phyloP scores from a whole-genome alignment of 2,113 vertebrate genomes.

The Hirundichthys speculiger region DNA sequence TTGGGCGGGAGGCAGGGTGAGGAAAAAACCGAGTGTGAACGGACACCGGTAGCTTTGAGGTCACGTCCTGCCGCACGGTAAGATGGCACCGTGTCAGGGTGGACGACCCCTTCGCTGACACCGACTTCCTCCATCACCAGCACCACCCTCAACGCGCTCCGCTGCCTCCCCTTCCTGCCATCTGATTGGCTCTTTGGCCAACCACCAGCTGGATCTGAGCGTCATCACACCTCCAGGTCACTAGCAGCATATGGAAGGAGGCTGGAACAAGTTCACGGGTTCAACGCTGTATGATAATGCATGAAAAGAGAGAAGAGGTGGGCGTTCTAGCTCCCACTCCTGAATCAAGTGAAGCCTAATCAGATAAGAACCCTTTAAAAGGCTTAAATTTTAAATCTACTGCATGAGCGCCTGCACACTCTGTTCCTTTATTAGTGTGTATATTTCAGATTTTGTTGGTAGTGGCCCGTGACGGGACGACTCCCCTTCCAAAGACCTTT shows the following conservation, averaged over 20 bases:
- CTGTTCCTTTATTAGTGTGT: slow-evolving; percentile 16
- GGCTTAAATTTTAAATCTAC: slow-evolving; percentile 9
- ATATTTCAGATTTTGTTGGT: slow-evolving; percentile 49
- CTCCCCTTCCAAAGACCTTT: slow-evolving; percentile 75
- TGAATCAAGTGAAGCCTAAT: slow-evolving; percentile 9
- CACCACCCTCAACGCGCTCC: slow-evolving; percentile 1
- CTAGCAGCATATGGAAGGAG: slow-evolving; percentile 56
- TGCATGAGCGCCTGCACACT: not conserved
- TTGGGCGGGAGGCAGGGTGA: slow-evolving; percentile 17
- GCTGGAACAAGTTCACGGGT: slow-evolving; percentile 33
- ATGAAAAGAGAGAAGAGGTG: not conserved
- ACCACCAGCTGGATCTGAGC: slow-evolving; percentile 31
- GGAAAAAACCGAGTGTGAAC: slow-evolving; percentile 47
- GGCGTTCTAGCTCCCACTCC: slow-evolving; percentile 13
- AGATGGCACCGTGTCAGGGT: slow-evolving; percentile 50
- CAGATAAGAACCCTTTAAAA: slow-evolving; percentile 18
- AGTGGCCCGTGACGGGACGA: slow-evolving; percentile 45
- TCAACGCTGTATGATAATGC: slow-evolving; percentile 22
- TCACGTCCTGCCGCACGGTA: slow-evolving; percentile 41
- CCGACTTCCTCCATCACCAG: slow-evolving; percentile 48
- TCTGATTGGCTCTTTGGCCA: slow-evolving; percentile 49
- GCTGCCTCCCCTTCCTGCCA: slow-evolving; percentile 3
- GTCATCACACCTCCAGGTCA: slow-evolving; percentile 51
- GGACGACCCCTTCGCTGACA: slow-evolving; percentile 42
- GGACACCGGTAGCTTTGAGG: slow-evolving; percentile 58